Evolutionary conservation across 2,113 vertebrate species (phyloP).

Genomic region (Coryphaenoides rupestris): DNA sequence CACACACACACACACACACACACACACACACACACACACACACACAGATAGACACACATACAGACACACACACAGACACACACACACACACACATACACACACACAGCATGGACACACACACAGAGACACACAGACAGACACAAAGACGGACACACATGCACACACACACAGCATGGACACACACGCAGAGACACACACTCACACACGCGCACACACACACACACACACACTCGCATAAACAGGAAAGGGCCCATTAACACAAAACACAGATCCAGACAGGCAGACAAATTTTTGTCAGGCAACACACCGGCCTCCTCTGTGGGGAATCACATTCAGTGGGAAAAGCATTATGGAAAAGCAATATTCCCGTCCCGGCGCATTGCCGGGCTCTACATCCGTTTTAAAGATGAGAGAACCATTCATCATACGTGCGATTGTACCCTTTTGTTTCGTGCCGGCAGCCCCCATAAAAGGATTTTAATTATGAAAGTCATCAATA

Average conservation of each 20-base stretch:
- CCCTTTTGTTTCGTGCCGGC: conserved; percentile 61
- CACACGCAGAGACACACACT: neutral
- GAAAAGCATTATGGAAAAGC: conserved; percentile 44
- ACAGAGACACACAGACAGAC: too few relatives aligned
- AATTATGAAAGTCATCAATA: conserved; percentile 79
- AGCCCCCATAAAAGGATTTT: conserved; percentile 67
- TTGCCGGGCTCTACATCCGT: conserved; percentile 51
- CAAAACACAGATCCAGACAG: neutral
- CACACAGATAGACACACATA: too few relatives aligned
- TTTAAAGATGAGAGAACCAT: conserved; percentile 66
- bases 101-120: too few relatives aligned
- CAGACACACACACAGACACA: neutral
- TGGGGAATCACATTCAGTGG: conserved; percentile 55
- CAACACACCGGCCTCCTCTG: conserved; percentile 48
- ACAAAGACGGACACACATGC: too few relatives aligned
- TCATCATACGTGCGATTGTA: conserved; percentile 70
- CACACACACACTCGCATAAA: neutral
- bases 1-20: too few relatives aligned
- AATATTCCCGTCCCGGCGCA: conserved; percentile 36
- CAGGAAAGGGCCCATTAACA: neutral
- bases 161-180: too few relatives aligned
- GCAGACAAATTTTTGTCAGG: conserved; percentile 10
- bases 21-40: too few relatives aligned
- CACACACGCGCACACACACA: neutral
- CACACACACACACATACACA: neutral